Evolutionary conservation across 37 sponge, comb jelly and placozoan genomes (phyloP).

Genomic region (Beroe forskalii): DNA sequence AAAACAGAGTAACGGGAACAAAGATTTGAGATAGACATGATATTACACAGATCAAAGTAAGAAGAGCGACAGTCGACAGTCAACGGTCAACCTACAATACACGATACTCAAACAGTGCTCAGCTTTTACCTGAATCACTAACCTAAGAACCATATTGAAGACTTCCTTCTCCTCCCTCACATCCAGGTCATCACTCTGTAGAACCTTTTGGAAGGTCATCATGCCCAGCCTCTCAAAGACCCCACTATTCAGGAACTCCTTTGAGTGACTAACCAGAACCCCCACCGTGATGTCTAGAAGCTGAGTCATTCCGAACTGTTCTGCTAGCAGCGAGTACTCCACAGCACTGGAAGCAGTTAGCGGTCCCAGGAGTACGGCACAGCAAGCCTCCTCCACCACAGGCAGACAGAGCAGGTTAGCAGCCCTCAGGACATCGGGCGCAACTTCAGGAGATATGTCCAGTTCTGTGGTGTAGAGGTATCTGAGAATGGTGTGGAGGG

Average conservation of each 20-base stretch:
- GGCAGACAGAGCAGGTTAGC: constrained; percentile 23
- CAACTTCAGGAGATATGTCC: background rate
- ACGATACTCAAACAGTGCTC: too few species aligned
- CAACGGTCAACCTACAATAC: too few species aligned
- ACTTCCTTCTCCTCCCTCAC: constrained; percentile 21
- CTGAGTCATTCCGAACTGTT: constrained; percentile 4
- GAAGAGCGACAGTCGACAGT: background rate
- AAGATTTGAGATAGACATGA: background rate
- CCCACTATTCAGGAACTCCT: background rate
- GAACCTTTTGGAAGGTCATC: background rate
- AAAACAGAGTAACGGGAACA: background rate
- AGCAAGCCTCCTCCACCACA: constrained; percentile 13
- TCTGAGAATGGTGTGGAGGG: background rate
- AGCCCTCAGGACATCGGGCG: constrained; percentile 12
- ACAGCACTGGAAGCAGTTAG: background rate
- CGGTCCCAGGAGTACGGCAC: constrained; percentile 8
- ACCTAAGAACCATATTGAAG: background rate
- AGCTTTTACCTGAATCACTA: too few species aligned
- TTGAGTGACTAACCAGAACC: background rate
- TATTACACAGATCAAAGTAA: background rate
- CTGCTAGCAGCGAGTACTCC: constrained; percentile 21
- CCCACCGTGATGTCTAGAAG: background rate
- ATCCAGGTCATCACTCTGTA: constrained; percentile 36
- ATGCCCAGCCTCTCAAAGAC: background rate
- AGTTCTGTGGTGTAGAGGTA: constrained; percentile 42